Conservation (phyloP, 2,113 vertebrate species). For the Ochotona curzoniae region DNA sequence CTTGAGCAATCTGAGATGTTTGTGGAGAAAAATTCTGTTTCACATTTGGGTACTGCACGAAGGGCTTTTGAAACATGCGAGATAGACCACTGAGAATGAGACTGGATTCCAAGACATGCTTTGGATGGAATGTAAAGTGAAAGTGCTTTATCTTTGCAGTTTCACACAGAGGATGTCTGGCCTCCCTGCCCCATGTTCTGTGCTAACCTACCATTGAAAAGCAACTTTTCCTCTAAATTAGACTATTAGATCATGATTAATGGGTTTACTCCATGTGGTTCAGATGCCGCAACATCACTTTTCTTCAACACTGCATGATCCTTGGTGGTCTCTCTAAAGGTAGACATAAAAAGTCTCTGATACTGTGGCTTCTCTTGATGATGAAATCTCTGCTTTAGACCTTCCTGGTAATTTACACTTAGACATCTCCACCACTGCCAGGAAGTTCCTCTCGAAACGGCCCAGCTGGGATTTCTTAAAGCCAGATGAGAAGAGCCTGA, state of each 20-base stretch:
- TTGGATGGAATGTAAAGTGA: not conserved
- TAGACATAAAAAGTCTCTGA: conserved; percentile 56
- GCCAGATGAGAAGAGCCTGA: not conserved
- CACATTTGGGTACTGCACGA: conserved; percentile 64
- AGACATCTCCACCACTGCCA: conserved; percentile 73
- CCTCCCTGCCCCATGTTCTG: not conserved
- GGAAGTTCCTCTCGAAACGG: conserved; percentile 78
- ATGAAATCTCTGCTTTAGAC: conserved; percentile 74
- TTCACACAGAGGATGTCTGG: not conserved
- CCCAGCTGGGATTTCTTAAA: conserved; percentile 72
- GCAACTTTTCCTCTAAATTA: conserved; percentile 47
- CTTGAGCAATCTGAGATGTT: conserved; percentile 58
- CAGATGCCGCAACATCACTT: conserved; percentile 73
- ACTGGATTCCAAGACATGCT: conserved; percentile 51
- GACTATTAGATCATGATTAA: conserved; percentile 78
- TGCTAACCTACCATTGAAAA: not conserved
- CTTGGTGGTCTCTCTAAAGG: conserved; percentile 78
- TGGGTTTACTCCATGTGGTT: conserved; percentile 67
- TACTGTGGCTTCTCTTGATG: conserved; percentile 60
- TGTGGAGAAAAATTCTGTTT: conserved; percentile 64
- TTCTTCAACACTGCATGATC: conserved; percentile 66
- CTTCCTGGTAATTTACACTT: conserved; percentile 76
- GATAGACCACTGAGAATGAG: not conserved
- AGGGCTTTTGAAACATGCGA: not conserved
- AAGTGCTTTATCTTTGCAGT: not conserved